These are phyloP conservation scores for Oceanodroma leucorhoa DNA, from an alignment of 2,797 vertebrate genomes.

Conservation along the genomic window DNA sequence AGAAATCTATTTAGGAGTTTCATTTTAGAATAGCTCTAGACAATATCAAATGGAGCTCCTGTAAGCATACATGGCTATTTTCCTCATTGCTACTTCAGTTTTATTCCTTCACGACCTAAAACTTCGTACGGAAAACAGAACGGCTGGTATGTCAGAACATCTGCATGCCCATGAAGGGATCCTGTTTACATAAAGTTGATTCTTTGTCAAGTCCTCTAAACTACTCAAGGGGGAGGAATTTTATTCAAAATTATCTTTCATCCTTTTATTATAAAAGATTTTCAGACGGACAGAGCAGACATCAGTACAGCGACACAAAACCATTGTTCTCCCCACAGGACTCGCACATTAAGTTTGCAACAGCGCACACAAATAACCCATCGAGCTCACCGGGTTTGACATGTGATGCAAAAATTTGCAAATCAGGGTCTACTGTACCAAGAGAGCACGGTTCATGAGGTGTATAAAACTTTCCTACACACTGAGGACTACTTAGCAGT, in stretches of 20 bases:
- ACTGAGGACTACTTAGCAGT: background rate
- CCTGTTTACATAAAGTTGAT: background rate
- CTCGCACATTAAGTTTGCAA: background rate
- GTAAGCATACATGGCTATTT: background rate
- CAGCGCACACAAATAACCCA: background rate
- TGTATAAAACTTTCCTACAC: background rate
- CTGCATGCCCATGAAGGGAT: background rate
- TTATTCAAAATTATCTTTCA: background rate
- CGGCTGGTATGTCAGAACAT: background rate
- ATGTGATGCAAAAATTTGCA: background rate
- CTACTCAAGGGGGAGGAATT: background rate
- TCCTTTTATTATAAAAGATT: background rate
- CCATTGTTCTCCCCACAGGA: background rate
- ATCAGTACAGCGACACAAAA: background rate
- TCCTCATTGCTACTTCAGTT: background rate
- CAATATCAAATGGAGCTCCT: background rate
- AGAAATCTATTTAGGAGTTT: background rate
- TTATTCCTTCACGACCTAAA: background rate
- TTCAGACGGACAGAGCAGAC: background rate
- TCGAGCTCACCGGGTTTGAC: accelerated
- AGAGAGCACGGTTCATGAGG: background rate
- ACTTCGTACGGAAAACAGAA: background rate
- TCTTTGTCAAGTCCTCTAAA: background rate
- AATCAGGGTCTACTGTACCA: background rate
- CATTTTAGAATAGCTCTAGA: background rate